Percentiles rank a stretch among this genome's conserved stretches.
Evolutionary conservation across 2,797 vertebrate species (phyloP).

Genomic region (Menidia menidia): DNA sequence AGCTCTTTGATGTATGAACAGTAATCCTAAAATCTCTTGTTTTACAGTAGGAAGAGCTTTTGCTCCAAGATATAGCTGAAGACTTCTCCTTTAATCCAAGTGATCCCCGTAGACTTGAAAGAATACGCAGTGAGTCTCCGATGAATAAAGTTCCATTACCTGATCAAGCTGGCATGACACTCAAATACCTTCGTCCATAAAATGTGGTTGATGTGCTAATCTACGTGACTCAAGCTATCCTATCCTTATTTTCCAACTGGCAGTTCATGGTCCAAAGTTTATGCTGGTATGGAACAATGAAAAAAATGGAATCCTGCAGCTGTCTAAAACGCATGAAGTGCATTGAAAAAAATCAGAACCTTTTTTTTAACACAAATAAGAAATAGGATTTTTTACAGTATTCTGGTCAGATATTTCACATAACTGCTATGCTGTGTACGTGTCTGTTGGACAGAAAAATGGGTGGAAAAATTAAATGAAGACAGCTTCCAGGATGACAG

Average conservation of each 20-base stretch:
- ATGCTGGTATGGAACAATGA: neutral
- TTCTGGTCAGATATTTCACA: neutral
- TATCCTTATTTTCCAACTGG: neutral
- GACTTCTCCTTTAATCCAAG: slow-evolving; percentile 4
- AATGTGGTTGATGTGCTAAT: neutral
- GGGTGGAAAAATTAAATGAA: slow-evolving; percentile 10
- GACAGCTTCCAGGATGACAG: slow-evolving; percentile 48
- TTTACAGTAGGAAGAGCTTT: neutral
- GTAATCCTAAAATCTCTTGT: slow-evolving; percentile 3
- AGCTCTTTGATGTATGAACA: neutral
- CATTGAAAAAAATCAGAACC: neutral
- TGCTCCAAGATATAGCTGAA: neutral
- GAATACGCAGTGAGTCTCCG: neutral
- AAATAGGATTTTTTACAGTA: neutral
- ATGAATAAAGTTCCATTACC: neutral
- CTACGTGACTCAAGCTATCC: neutral
- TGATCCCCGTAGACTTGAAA: neutral
- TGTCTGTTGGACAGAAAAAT: neutral
- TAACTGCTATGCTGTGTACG: neutral
- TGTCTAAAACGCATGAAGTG: neutral
- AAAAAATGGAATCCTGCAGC: neutral
- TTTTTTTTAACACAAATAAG: neutral
- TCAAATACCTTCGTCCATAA: neutral
- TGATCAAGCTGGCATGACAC: neutral
- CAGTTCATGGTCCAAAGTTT: neutral